Percentiles rank a stretch among this genome's conserved stretches.
phyloP scores from a whole-genome alignment of 1,140 invertebrate species.

The Drosophila sechellia region DNA sequence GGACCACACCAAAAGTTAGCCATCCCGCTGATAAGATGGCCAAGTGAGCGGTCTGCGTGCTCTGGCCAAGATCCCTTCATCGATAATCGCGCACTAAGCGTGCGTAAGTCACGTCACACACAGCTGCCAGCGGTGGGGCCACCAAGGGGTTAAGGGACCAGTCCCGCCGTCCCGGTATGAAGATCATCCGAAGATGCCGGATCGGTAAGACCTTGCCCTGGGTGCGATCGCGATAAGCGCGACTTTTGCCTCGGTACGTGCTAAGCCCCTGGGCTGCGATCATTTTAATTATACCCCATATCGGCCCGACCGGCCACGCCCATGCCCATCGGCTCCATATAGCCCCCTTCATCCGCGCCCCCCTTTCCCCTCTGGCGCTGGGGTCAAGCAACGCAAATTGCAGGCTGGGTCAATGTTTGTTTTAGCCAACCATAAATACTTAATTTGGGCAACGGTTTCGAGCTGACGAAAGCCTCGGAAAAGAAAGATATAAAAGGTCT shows the following conservation, averaged over 20 bases:
- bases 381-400: slow-evolving; percentile 77
- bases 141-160: slow-evolving; percentile 6
- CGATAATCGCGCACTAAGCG: slow-evolving; percentile 76
- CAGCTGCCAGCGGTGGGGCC: neutral
- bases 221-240: slow-evolving; percentile 80
- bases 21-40: slow-evolving; percentile 63
- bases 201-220: slow-evolving; percentile 68
- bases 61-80: slow-evolving; percentile 62
- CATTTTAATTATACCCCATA: slow-evolving; percentile 73
- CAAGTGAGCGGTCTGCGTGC: slow-evolving; percentile 48
- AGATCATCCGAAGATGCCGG: slow-evolving; percentile 40
- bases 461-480: slow-evolving; percentile 39
- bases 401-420: slow-evolving; percentile 75
- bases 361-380: neutral
- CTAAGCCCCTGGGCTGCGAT: slow-evolving; percentile 68
- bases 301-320: slow-evolving; percentile 24
- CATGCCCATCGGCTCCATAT: slow-evolving; percentile 17
- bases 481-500: neutral
- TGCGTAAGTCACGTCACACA: slow-evolving; percentile 76
- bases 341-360: neutral
- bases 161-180: neutral
- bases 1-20: slow-evolving; percentile 53
- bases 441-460: slow-evolving; percentile 72
- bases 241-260: slow-evolving; percentile 80
- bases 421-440: slow-evolving; percentile 70